Evolutionary conservation across 2,888 invertebrate genomes (phyloP), one percentile per base, ranked within the genome.

Genomic region (Schizotus pectinicornis): DNA sequence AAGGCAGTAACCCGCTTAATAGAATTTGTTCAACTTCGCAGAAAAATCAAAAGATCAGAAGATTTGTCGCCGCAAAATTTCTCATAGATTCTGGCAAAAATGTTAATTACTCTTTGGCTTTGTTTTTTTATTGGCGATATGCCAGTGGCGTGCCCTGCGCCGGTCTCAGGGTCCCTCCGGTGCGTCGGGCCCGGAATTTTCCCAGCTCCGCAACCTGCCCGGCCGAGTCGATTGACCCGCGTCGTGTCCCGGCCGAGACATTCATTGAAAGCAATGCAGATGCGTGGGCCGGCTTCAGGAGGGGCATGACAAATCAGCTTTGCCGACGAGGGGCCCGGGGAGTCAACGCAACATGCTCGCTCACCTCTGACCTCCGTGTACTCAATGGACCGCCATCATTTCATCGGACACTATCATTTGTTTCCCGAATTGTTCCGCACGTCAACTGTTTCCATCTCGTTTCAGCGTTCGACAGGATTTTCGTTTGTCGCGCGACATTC

Each of bases 331-430:
- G 63, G 65, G 62, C 64, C 61, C 64, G 68, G 68, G 71, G 68
- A 61, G 62, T 59, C 50, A 49, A 57, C 61, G 59, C 69, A 74
- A 75, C 76, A 76, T 76, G 76, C 76, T 74, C 75, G 75, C 64
- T 74, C 73, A 77, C 77, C 77, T 75, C 67, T 77, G 75, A 77
- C 77, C 76, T 68, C 70, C 64, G 64, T 68, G 71, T 75, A 73
- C 73, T 77, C 76, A 77, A 77, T 76, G 77, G 75, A 74, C 74
- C 75, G 76, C 76, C 76, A 76, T 77, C 76, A 75, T 76, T 74
- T 72, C 74, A 75, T 73, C 74, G 73, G 75, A 75, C 74, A 74
- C 74, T 74, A 74, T 76, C 76, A 76, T 76, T 76, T 76, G 73
- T 75, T 72, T 67, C 64, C 62, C 61, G 62, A 56, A 59, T 62